Conservation (phyloP, 92 coral and sea anemone genomes). For the Plumapathes pennacea region DNA sequence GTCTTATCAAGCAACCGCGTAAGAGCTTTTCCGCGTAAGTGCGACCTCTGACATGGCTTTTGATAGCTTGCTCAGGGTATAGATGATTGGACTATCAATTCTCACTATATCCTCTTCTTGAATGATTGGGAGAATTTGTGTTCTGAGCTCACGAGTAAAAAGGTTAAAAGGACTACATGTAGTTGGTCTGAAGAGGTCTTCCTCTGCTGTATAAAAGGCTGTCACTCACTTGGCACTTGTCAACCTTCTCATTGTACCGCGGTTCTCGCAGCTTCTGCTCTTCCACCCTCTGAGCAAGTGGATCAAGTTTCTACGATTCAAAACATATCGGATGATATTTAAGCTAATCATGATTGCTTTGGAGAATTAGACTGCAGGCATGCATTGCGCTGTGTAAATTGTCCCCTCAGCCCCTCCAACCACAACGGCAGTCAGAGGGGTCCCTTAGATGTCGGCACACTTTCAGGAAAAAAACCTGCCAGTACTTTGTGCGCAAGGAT, state of each 20-base stretch:
- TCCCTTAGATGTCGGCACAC: constrained; percentile 83
- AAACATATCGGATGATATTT: background rate
- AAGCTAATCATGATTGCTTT: too few species aligned
- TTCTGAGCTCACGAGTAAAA: too few species aligned
- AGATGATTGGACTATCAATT: too few species aligned
- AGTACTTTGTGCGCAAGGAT: constrained; percentile 96
- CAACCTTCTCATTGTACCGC: constrained; percentile 63
- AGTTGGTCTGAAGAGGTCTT: too few species aligned
- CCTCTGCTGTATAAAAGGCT: background rate
- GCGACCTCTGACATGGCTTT: too few species aligned
- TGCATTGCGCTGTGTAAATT: background rate
- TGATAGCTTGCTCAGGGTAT: too few species aligned
- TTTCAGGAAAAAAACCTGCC: constrained; percentile 20
- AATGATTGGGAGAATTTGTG: too few species aligned
- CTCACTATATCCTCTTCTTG: too few species aligned
- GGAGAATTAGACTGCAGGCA: too few species aligned
- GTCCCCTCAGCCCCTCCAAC: constrained; percentile 80
- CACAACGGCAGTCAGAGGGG: constrained; percentile 60
- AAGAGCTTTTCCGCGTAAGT: too few species aligned
- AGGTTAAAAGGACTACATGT: too few species aligned
- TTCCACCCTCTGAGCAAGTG: constrained; percentile 50
- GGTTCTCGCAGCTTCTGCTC: constrained; percentile 63
- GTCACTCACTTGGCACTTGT: constrained; percentile 59
- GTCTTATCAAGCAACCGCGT: too few species aligned
- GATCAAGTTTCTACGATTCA: constrained; percentile 59